Conservation (phyloP, 1,140 invertebrate species). For the Hydropsyche tenuis region DNA sequence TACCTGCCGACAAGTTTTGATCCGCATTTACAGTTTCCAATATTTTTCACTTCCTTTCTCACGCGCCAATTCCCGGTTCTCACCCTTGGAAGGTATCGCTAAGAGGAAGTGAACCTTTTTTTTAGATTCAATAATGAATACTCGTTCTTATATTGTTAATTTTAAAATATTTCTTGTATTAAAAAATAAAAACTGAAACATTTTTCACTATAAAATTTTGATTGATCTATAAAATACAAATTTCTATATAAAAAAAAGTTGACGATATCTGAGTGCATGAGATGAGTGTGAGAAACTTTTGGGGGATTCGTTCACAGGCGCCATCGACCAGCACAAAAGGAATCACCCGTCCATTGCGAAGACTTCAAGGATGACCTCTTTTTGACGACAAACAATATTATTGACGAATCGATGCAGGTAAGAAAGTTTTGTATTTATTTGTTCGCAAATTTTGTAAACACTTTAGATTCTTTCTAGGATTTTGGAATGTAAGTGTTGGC, state of each 20-base stretch:
- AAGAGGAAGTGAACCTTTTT: constrained; percentile 27
- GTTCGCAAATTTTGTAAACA: too few species aligned
- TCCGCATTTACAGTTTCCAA: constrained; percentile 45
- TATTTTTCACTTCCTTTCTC: constrained; percentile 43
- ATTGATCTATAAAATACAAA: too few species aligned
- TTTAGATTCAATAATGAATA: too few species aligned
- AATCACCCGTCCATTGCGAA: constrained; percentile 17
- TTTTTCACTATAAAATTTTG: too few species aligned
- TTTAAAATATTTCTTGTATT: background rate
- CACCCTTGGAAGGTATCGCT: constrained; percentile 31
- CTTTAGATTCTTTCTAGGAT: too few species aligned
- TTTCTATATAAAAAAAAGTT: constrained; percentile 2
- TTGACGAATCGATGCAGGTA: background rate
- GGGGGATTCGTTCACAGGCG: constrained; percentile 38
- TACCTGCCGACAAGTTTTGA: constrained; percentile 9
- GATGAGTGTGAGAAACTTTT: constrained; percentile 45
- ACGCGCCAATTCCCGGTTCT: constrained; percentile 30
- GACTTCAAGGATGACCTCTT: too few species aligned
- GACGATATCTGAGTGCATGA: constrained; percentile 20
- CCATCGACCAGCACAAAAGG: constrained; percentile 34
- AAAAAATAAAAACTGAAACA: background rate
- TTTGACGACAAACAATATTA: too few species aligned
- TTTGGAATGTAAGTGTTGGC: background rate
- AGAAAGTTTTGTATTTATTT: background rate
- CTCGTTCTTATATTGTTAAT: background rate